Base-by-base conservation (phyloP, 2,113 vertebrate genomes). In the Colossoma macropomum region DNA sequence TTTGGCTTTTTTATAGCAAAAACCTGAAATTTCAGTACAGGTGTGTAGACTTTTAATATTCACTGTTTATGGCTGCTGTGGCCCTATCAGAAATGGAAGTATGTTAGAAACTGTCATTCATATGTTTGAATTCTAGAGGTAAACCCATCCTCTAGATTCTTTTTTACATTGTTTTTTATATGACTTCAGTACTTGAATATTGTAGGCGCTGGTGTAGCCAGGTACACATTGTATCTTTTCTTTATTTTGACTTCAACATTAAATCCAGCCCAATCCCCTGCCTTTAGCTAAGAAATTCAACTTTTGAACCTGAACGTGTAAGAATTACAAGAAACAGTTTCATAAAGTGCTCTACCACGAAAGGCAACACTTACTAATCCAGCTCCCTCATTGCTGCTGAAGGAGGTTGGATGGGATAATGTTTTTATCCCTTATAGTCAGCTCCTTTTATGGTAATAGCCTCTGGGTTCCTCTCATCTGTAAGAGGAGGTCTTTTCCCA, bases 371-470 rank as follows among this genome's bases (percentile, higher is more conserved):
- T 86, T 50, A 3, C 38, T 25, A 21, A 50, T 77, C 76, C 56
- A 27, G 19, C 52, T 52, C 48, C 63, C 50, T 62, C 72, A 70
- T 81, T 62, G 41, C 38, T 41, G 52, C 68, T 54, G 45, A 68
- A 72, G 81, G 65, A 56, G 77, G 83, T 60, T 75, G 32, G 78
- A 32, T 73, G 54, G 81, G 84, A 89, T 81, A 86, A 84, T 84
- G 74, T 65, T 91, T 88, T 88, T 87, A 92, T 71, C 68, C 38
- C 12, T 1, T 45, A 70, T 19, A 66, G 16, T 75, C 66, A 60
- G 76, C 82, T 92, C 93, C 94, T 93, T 94, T 89, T 94, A 94
- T 86, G 94, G 94, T 81, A 72, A 92, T 88, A 87, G 90, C 85
- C 82, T 80, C 84, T 90, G 87, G 87, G 79, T 91, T 93, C 86